Evolutionary conservation across 2,888 invertebrate species (phyloP), one percentile per base, ranked within the genome.

Genomic region (Phorcus lineatus): DNA sequence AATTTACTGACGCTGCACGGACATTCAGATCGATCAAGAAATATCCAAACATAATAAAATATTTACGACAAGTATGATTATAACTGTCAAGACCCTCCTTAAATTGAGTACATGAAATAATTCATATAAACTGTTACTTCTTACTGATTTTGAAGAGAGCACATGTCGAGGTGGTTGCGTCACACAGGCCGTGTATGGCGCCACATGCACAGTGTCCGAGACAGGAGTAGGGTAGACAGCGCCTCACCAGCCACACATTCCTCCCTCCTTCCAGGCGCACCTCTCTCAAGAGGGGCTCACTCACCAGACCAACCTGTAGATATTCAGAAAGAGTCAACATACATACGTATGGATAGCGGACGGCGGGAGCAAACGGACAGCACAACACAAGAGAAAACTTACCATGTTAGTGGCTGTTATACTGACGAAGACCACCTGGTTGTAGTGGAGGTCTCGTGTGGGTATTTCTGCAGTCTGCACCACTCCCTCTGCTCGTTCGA

Each of bases 171-270:
- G 47, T 31, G 31, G 16, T n/a, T 0, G n/a, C 55, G 0, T 16
- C 17, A 76, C 76, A 76, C 16, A 31, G 17, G 17, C 36, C 36
- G n/a, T 54, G 55, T 55, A 55, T 17, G 16, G n/a, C 36, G 17
- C 54, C 76, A 55, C 76, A 76, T 3, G 55, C 55, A 76, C 76
- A 76, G 36, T 76, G 76, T n/a, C 76, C 76, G 31, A 36, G 55
- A 54, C 76, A 76, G 17, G 28, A 31, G 76, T 54, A 76, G 36
- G 54, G n/a, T 17, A 19, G 19, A 54, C 76, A 76, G n/a, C 76
- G 28, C 22, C 76, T 76, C 28, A 76, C 55, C 53, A 76, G 76
- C 36, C 36, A 24, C 55, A 76, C 55, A 17, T 7, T 9, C 9
- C 76, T 31, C 9, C 31, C 76, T 9, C 13, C 11, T 9, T 9